Base-by-base conservation (phyloP, 2,113 vertebrate genomes). In the Odocoileus virginianus region DNA sequence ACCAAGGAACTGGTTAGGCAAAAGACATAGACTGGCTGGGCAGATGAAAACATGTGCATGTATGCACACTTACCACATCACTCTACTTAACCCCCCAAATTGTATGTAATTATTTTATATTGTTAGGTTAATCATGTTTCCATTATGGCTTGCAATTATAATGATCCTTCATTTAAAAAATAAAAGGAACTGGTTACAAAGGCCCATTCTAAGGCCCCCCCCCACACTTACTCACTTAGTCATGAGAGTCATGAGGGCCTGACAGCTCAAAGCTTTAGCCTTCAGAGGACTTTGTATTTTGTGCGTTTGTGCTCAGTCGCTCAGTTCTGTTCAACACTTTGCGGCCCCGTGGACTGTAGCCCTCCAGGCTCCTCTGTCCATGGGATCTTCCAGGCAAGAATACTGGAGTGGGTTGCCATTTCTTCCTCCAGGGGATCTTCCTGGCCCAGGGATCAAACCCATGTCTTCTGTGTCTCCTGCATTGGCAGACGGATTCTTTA, bases 101-200 rank as follows among this genome's bases (percentile, higher is more conserved):
- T 76, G 71, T 43, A 76, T 76, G 36, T 6, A 43, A 76, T 76
- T 14, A 43, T 76, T 76, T 43, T 76, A 43, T 76, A 76, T 76
- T 76, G 36, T 25, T 76, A 76, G 36, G 71, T 76, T 76, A 76
- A 76, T 40, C 71, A 40, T 74, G 71, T 13, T 74, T 74, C 71
- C 36, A 25, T 27, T 43, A 43, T 74, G 36, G 36, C 36, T 74
- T 74, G 40, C 23, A 74, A 74, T 43, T 74, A 74, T 25, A 43
- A 76, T 43, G 71, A 43, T 76, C 11, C 43, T 76, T 76, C 27
- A 43, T 76, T 43, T 27, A 14, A 40, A 25, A 76, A 76, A 40
- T 23, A 40, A 14, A 90, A 54, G 90, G 15, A 96, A 96, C n/a
- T 84, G 14, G 12, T 87, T 58, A 96, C 52, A 96, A 91, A 89